Conservation (phyloP, 1,140 invertebrate genomes). For the Parapsyche elsis region DNA sequence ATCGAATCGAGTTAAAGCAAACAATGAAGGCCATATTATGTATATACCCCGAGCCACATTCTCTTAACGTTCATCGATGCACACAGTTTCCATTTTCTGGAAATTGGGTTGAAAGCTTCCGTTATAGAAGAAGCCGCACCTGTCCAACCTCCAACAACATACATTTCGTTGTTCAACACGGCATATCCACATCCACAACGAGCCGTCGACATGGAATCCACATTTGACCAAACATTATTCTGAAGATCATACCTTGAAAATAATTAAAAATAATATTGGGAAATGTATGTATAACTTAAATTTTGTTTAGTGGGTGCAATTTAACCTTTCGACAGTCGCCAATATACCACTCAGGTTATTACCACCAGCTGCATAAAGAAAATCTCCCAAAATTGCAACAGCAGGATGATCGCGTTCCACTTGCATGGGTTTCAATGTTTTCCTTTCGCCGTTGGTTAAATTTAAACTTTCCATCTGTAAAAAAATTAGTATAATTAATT, state of each 20-base stretch:
- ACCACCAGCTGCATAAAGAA: background rate
- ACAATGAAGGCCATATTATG: background rate
- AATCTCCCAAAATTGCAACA: background rate
- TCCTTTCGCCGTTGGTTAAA: background rate
- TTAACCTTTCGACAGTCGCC: background rate
- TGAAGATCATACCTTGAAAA: background rate
- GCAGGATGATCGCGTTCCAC: background rate
- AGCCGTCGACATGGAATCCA: background rate
- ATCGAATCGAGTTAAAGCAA: background rate
- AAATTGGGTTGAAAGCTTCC: background rate
- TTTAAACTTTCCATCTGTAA: constrained; percentile 8
- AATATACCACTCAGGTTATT: background rate
- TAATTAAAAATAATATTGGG: too few relatives aligned
- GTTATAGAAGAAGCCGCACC: background rate
- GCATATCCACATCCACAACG: background rate
- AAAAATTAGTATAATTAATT: too few relatives aligned
- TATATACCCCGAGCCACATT: background rate
- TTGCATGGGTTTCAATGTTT: background rate
- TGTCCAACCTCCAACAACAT: background rate
- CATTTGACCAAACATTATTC: background rate
- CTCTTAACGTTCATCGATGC: background rate
- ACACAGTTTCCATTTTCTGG: constrained; percentile 9
- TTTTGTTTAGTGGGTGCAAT: background rate
- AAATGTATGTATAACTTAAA: too few relatives aligned
- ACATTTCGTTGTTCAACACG: constrained; percentile 11